Percentiles rank a stretch among this genome's conserved stretches.
These are phyloP conservation scores for Bergia puertoricense DNA, from an alignment of 92 coral and sea anemone genomes.

Conservation along the genomic window DNA sequence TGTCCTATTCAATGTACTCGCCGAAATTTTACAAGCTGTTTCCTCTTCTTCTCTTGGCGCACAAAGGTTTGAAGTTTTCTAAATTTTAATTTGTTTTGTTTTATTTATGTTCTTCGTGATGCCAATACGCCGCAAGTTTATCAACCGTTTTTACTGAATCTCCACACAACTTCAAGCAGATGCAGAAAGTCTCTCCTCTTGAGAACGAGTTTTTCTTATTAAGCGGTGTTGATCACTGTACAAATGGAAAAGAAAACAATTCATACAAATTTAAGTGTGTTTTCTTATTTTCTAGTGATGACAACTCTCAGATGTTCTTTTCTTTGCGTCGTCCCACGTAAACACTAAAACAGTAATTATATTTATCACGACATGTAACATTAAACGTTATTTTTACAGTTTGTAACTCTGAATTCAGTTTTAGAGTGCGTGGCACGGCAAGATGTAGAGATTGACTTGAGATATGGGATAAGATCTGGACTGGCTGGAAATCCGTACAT, in stretches of 20 bases:
- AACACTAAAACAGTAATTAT: constrained; percentile 16
- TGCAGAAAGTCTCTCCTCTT: not conserved
- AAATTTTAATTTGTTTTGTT: constrained; percentile 1
- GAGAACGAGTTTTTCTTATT: not conserved
- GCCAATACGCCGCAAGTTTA: not conserved
- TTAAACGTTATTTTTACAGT: not conserved
- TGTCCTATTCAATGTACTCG: constrained; percentile 22
- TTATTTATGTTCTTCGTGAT: not conserved
- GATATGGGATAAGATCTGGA: constrained; percentile 57
- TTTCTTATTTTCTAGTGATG: constrained; percentile 17
- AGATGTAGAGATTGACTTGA: constrained; percentile 73
- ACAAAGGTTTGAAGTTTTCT: constrained; percentile 55
- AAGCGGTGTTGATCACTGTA: constrained; percentile 2
- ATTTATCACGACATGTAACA: constrained; percentile 7
- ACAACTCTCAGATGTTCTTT: constrained; percentile 7
- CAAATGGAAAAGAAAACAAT: constrained; percentile 24
- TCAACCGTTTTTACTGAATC: not conserved
- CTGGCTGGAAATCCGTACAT: constrained; percentile 44
- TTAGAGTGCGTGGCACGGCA: constrained; percentile 53
- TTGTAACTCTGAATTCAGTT: constrained; percentile 48
- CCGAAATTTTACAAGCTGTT: constrained; percentile 13
- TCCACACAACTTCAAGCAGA: not conserved
- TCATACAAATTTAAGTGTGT: constrained; percentile 15
- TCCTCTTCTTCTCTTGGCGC: constrained; percentile 38
- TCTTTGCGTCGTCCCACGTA: constrained; percentile 10